Conservation (phyloP, 2,888 invertebrate genomes). For the Leucophenga maculata region DNA sequence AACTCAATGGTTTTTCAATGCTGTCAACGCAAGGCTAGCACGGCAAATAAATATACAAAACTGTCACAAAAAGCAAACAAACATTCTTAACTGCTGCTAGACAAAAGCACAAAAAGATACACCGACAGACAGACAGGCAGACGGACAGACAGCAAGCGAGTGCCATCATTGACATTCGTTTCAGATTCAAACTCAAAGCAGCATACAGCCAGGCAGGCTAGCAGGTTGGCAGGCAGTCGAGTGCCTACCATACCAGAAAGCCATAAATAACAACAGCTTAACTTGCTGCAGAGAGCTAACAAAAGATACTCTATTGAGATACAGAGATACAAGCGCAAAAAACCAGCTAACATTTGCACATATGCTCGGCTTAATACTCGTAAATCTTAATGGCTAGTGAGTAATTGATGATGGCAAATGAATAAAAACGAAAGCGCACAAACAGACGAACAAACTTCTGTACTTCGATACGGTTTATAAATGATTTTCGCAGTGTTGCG, state of each 20-base stretch:
- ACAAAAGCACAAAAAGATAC: background rate
- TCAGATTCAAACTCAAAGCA: background rate
- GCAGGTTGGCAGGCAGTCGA: background rate
- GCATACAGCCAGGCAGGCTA: too few relatives aligned
- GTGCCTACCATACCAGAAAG: conserved; percentile 7
- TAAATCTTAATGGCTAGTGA: background rate
- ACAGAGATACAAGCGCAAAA: too few relatives aligned
- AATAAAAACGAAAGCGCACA: too few relatives aligned
- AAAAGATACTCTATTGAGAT: background rate
- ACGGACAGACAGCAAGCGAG: background rate
- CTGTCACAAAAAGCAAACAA: conserved; percentile 5
- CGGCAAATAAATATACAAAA: background rate
- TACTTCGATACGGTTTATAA: conserved; percentile 1
- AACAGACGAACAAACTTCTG: too few relatives aligned
- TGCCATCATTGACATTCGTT: conserved; percentile 17
- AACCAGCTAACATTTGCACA: background rate
- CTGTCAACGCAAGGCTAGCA: conserved; percentile 6
- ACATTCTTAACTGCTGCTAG: background rate
- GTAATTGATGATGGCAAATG: conserved; percentile 1
- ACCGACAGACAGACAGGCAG: background rate
- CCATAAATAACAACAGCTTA: conserved; percentile 22
- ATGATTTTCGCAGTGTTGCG: background rate
- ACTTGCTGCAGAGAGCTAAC: background rate
- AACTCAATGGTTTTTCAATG: conserved; percentile 6
- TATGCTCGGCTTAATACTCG: background rate